Evolutionary conservation across 2,797 vertebrate species (phyloP).

Genomic region (Myotis planiceps): DNA sequence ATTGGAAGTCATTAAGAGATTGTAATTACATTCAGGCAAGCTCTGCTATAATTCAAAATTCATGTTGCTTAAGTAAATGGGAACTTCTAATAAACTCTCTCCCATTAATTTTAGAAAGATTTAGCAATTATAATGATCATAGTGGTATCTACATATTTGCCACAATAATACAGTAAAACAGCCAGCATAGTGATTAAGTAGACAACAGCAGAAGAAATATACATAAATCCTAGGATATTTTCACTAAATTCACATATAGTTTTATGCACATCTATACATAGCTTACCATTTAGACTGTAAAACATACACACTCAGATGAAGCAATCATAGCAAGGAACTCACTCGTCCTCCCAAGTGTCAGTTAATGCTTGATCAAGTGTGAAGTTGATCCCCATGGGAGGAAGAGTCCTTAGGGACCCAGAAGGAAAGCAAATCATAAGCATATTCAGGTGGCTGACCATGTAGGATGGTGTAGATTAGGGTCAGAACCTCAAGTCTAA

Average conservation of each 20-base stretch:
- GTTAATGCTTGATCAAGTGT: conserved; percentile 33
- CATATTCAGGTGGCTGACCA: not conserved
- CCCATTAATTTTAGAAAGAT: conserved; percentile 66
- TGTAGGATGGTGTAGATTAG: conserved; percentile 22
- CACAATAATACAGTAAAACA: not conserved
- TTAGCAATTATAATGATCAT: conserved; percentile 25
- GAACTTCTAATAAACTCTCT: conserved; percentile 47
- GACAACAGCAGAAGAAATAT: not conserved
- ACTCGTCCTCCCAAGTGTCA: conserved; percentile 26
- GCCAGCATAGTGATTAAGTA: not conserved
- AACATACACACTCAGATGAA: not conserved
- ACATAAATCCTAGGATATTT: not conserved
- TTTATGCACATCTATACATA: not conserved
- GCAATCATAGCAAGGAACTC: conserved; percentile 60
- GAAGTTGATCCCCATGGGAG: not conserved
- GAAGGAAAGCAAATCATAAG: conserved; percentile 54
- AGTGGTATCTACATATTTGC: not conserved
- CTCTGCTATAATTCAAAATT: conserved; percentile 78
- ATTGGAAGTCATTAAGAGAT: conserved; percentile 74
- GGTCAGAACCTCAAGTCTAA: conserved; percentile 48
- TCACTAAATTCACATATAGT: not conserved
- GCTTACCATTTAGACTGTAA: not conserved
- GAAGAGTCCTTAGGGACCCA: not conserved
- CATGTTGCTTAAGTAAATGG: conserved; percentile 68
- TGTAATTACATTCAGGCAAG: conserved; percentile 78